Conservation (phyloP, 2,888 invertebrate species). For the Lissocephala sabroskyi region DNA sequence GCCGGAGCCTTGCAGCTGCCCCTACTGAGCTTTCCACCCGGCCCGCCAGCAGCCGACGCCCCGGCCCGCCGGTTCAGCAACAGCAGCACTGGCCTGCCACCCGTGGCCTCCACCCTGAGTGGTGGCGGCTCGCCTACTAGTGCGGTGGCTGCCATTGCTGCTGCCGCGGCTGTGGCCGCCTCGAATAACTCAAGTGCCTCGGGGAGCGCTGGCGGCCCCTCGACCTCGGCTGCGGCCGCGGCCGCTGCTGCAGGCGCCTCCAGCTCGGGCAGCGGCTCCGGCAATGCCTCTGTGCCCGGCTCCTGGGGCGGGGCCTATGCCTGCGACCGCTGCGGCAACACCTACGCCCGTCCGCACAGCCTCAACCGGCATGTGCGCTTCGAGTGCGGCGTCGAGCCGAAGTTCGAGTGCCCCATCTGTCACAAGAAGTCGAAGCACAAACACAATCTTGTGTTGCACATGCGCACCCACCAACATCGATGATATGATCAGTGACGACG, state of each 20-base stretch:
- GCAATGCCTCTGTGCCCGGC: too few species aligned
- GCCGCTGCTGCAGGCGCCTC: slow-evolving; percentile 20
- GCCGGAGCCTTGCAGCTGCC: slow-evolving; percentile 21
- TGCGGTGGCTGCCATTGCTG: slow-evolving; percentile 36
- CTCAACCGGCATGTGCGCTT: slow-evolving; percentile 76
- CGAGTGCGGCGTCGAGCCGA: slow-evolving; percentile 77
- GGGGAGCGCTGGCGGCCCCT: slow-evolving; percentile 38
- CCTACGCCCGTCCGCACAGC: slow-evolving; percentile 75
- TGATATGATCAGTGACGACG: slow-evolving; percentile 69
- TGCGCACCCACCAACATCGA: slow-evolving; percentile 74
- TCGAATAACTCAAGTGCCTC: slow-evolving; percentile 40
- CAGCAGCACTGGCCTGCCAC: slow-evolving; percentile 32
- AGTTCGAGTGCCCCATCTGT: slow-evolving; percentile 77
- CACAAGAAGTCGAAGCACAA: slow-evolving; percentile 75
- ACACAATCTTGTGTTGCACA: slow-evolving; percentile 73
- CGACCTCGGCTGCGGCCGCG: slow-evolving; percentile 48
- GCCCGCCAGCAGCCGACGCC: slow-evolving; percentile 23
- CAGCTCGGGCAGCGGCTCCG: slow-evolving; percentile 27
- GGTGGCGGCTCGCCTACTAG: slow-evolving; percentile 20
- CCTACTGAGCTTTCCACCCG: slow-evolving; percentile 38
- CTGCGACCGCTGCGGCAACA: slow-evolving; percentile 76
- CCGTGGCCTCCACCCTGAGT: neutral
- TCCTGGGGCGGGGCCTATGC: slow-evolving; percentile 70
- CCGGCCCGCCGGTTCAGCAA: slow-evolving; percentile 61
- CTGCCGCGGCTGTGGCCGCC: slow-evolving; percentile 30